phyloP scores from a whole-genome alignment of 2,888 invertebrate genomes.

The Diachrysia chrysitis region DNA sequence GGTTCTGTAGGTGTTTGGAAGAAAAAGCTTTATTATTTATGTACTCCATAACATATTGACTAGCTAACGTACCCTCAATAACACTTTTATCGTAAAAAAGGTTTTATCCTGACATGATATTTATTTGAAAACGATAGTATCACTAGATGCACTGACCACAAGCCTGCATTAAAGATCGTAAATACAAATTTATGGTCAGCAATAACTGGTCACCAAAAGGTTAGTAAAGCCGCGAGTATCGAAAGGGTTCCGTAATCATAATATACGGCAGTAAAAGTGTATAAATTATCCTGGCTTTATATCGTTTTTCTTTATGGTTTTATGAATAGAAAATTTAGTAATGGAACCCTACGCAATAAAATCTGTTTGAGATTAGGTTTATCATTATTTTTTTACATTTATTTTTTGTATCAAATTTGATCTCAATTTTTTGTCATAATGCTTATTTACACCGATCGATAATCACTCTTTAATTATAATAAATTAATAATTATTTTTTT shows the following conservation, averaged over 20 bases:
- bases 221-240: conserved; percentile 35
- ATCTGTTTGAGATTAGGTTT: neutral
- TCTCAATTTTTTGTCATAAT: neutral
- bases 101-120: conserved; percentile 47
- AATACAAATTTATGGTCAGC: conserved; percentile 80
- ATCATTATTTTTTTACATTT: too few relatives aligned
- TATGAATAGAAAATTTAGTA: conserved; percentile 10
- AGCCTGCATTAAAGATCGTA: conserved; percentile 80
- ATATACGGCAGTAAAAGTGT: conserved; percentile 39
- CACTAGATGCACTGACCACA: conserved; percentile 70
- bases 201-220: conserved; percentile 70
- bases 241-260: conserved; percentile 53
- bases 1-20: too few relatives aligned
- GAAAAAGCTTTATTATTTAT: too few relatives aligned
- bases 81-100: conserved; percentile 45
- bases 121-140: conserved; percentile 67
- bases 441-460: neutral
- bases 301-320: conserved; percentile 21
- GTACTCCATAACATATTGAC: neutral
- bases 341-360: neutral
- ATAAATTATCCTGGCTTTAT: conserved; percentile 32
- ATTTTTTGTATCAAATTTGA: neutral
- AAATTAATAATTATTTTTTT: too few relatives aligned
- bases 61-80: conserved; percentile 15
- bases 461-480: too few relatives aligned